phyloP scores from a whole-genome alignment of 2,113 vertebrate genomes.

The Chlorocebus sabaeus region DNA sequence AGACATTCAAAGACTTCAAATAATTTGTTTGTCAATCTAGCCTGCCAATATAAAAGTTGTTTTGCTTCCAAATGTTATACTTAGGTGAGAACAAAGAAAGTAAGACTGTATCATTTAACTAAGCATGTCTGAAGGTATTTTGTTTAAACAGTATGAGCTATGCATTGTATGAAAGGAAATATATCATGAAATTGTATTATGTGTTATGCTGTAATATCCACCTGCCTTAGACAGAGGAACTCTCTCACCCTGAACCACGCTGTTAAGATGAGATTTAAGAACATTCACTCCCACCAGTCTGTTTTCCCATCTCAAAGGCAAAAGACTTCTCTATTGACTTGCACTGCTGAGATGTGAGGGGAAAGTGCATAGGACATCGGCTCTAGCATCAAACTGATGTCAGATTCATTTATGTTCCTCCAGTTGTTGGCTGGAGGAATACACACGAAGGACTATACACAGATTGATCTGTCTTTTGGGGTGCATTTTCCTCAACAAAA shows the following conservation, averaged over 20 bases:
- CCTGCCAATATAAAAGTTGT: not conserved
- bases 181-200: not conserved
- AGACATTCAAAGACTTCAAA: not conserved
- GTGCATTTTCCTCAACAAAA: not conserved
- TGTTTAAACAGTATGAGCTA: not conserved
- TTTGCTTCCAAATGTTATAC: not conserved
- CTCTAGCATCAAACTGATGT: not conserved
- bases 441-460: no score
- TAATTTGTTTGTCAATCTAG: not conserved
- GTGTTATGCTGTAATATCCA: not conserved
- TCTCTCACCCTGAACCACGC: not conserved
- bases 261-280: not conserved
- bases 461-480: not conserved
- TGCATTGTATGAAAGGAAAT: not conserved
- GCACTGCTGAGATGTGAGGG: not conserved
- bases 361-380: not conserved
- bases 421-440: not conserved
- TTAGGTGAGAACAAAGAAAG: constrained; percentile 1
- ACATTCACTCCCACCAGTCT: not conserved
- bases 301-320: not conserved
- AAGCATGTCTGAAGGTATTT: not conserved
- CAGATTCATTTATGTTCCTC: not conserved
- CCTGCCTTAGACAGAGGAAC: not conserved
- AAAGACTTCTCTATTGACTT: not conserved
- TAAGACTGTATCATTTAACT: not conserved